These are phyloP conservation scores for Bothrops jararaca DNA, from an alignment of 2,113 vertebrate genomes.

Conservation along the genomic window DNA sequence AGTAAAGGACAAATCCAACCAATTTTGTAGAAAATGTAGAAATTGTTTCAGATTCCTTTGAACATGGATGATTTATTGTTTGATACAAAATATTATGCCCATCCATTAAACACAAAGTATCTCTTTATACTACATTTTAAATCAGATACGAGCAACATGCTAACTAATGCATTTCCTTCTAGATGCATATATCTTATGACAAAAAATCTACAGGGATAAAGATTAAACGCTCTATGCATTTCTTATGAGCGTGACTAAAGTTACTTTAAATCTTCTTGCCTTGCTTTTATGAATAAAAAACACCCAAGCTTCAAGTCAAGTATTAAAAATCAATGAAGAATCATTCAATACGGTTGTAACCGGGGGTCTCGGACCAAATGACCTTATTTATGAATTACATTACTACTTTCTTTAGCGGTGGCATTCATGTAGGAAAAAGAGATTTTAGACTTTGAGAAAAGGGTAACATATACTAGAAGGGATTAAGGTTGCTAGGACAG, in stretches of 20 bases:
- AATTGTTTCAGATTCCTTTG: conserved; percentile 63
- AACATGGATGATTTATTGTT: conserved; percentile 71
- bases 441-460: conserved; percentile 10
- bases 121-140: conserved; percentile 60
- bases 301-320: conserved; percentile 45
- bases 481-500: conserved; percentile 47
- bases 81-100: conserved; percentile 72
- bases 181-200: conserved; percentile 69
- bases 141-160: conserved; percentile 73
- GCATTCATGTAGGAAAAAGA: conserved; percentile 28
- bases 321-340: conserved; percentile 45
- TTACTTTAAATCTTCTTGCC: conserved; percentile 40
- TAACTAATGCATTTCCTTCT: conserved; percentile 67
- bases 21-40: conserved; percentile 68
- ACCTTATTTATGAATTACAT: conserved; percentile 54
- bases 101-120: conserved; percentile 72
- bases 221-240: conserved; percentile 69
- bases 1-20: conserved; percentile 72
- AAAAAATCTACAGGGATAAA: conserved; percentile 72
- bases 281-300: conserved; percentile 32
- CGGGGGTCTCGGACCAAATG: conserved; percentile 48
- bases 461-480: conserved; percentile 16
- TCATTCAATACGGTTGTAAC: conserved; percentile 51
- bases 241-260: conserved; percentile 65
- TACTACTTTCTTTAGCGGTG: neutral